Evolutionary conservation across 2,888 invertebrate species (phyloP).

Genomic region (Gerosis bhagava): DNA sequence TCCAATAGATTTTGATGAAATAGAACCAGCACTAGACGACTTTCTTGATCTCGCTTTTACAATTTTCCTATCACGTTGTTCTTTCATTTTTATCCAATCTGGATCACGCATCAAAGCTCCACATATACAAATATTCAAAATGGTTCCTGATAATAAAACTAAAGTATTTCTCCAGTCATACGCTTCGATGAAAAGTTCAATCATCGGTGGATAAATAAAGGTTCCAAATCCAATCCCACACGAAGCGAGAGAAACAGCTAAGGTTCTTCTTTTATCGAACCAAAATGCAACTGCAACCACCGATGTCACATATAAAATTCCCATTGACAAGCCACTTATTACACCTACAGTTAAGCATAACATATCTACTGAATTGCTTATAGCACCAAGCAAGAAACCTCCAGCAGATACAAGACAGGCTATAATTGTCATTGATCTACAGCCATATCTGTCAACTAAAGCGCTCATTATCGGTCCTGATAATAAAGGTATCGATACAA

Average conservation of each 20-base stretch:
- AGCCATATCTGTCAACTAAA: slow-evolving; percentile 92
- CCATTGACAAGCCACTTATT: slow-evolving; percentile 91
- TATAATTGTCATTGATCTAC: slow-evolving; percentile 87
- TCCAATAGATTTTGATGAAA: slow-evolving; percentile 72
- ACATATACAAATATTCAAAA: slow-evolving; percentile 93
- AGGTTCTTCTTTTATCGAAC: slow-evolving; percentile 93
- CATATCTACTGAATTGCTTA: slow-evolving; percentile 87
- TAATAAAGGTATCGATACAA: slow-evolving; percentile 93
- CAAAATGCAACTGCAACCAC: slow-evolving; percentile 96
- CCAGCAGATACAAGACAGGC: slow-evolving; percentile 87
- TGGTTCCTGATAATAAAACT: slow-evolving; percentile 89
- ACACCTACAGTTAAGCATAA: slow-evolving; percentile 93
- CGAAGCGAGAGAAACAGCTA: slow-evolving; percentile 93
- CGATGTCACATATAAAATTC: slow-evolving; percentile 92
- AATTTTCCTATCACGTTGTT: slow-evolving; percentile 74
- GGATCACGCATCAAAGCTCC: slow-evolving; percentile 94
- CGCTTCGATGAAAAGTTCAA: slow-evolving; percentile 86
- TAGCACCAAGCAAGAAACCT: slow-evolving; percentile 89
- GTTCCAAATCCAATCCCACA: slow-evolving; percentile 95
- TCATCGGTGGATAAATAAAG: slow-evolving; percentile 93
- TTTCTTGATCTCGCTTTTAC: slow-evolving; percentile 63
- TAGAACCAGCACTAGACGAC: slow-evolving; percentile 75
- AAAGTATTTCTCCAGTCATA: slow-evolving; percentile 93
- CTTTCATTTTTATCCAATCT: slow-evolving; percentile 88
- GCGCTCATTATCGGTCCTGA: slow-evolving; percentile 93